Evolutionary conservation across 2,797 vertebrate species (phyloP).

Genomic region (Thunnus albacares): DNA sequence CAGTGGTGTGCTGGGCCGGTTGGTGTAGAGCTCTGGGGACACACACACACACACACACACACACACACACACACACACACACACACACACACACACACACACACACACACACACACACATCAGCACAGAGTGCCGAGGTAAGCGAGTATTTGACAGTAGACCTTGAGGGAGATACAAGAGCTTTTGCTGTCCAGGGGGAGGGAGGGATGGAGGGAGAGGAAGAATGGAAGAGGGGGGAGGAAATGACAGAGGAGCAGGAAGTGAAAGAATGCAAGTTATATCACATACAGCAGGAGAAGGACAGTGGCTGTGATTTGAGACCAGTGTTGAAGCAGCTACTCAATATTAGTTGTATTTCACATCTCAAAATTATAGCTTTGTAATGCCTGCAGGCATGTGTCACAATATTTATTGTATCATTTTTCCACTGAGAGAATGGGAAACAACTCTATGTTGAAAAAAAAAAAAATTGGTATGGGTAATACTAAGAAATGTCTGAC

Average conservation of each 20-base stretch:
- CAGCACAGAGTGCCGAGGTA: constrained; percentile 74
- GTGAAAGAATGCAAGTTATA: constrained; percentile 40
- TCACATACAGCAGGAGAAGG: neutral
- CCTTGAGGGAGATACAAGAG: constrained; percentile 79
- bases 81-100: constrained; percentile 28
- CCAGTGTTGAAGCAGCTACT: constrained; percentile 7
- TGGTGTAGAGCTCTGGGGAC: constrained; percentile 37
- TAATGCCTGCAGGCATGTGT: neutral
- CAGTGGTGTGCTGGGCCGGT: constrained; percentile 41
- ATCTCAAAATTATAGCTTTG: neutral
- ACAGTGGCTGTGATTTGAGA: constrained; percentile 4
- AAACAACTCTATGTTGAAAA: neutral
- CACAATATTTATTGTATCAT: neutral
- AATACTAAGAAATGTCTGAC: neutral
- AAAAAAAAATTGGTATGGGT: neutral
- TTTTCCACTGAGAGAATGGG: neutral
- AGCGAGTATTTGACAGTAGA: constrained; percentile 80
- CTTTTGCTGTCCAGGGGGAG: constrained; percentile 63
- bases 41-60: constrained; percentile 31
- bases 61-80: constrained; percentile 27
- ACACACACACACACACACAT: constrained; percentile 28
- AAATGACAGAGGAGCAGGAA: constrained; percentile 54
- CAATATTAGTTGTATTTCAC: neutral
- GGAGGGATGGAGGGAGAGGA: neutral
- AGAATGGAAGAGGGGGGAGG: neutral